Percentiles rank a stretch among this genome's conserved stretches.
phyloP scores from a whole-genome alignment of 2,888 invertebrate species.

The Apodemia zela region DNA sequence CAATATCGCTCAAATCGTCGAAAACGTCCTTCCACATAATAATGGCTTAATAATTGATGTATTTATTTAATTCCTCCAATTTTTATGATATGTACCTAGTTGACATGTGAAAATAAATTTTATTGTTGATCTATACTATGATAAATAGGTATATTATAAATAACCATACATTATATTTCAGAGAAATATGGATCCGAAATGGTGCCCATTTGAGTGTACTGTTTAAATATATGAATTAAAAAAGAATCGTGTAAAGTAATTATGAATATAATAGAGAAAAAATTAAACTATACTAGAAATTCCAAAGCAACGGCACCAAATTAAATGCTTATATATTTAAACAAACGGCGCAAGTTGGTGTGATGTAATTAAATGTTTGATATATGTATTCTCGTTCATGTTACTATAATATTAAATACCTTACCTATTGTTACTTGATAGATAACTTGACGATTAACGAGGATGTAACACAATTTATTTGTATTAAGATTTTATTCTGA shows the following conservation, averaged over 20 bases:
- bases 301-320: slow-evolving; percentile 4
- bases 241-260: neutral
- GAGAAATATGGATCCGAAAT: slow-evolving; percentile 19
- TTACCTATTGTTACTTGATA: slow-evolving; percentile 67
- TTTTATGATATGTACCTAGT: slow-evolving; percentile 15
- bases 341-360: slow-evolving; percentile 52
- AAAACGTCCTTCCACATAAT: slow-evolving; percentile 28
- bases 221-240: slow-evolving; percentile 13
- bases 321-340: slow-evolving; percentile 6
- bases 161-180: slow-evolving; percentile 15
- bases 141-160: slow-evolving; percentile 18
- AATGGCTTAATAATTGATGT: slow-evolving; percentile 32
- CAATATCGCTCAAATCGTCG: slow-evolving; percentile 27
- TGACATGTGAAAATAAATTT: slow-evolving; percentile 19
- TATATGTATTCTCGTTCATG: slow-evolving; percentile 68
- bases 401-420: slow-evolving; percentile 73
- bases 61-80: slow-evolving; percentile 20
- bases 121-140: slow-evolving; percentile 18
- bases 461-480: slow-evolving; percentile 73
- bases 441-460: slow-evolving; percentile 71
- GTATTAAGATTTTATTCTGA: slow-evolving; percentile 73
- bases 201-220: slow-evolving; percentile 13
- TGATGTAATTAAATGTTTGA: slow-evolving; percentile 43
- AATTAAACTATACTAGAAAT: neutral
- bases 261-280: neutral